Conservation (phyloP, 1,140 invertebrate species). For the Papilio polytes region DNA sequence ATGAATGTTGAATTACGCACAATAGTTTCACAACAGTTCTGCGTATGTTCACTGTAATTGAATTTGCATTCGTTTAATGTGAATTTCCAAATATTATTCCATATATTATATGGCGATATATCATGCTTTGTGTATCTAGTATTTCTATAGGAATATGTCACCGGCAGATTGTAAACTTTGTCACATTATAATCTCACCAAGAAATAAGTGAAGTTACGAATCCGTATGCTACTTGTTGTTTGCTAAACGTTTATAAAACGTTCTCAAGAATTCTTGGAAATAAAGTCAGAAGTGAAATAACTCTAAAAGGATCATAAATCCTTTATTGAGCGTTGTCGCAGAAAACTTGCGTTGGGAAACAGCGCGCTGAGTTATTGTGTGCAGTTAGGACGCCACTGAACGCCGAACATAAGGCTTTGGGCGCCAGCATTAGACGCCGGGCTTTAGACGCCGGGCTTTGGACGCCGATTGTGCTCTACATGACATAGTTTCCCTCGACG, state of each 20-base stretch:
- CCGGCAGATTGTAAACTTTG: neutral
- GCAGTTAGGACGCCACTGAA: neutral
- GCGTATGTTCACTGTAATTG: neutral
- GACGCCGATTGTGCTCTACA: neutral
- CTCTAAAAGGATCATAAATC: conserved; percentile 21
- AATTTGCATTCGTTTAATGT: neutral
- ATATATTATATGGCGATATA: neutral
- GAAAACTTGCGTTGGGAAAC: conserved; percentile 5
- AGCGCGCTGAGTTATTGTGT: conserved; percentile 21
- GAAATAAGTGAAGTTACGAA: no score
- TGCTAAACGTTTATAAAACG: neutral
- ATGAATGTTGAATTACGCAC: neutral
- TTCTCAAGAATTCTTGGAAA: neutral
- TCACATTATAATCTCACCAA: neutral
- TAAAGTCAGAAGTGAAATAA: conserved; percentile 10
- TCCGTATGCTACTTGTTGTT: no score
- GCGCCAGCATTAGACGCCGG: neutral
- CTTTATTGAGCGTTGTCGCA: conserved; percentile 28
- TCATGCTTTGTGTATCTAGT: neutral
- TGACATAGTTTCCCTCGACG: neutral
- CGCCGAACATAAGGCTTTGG: neutral
- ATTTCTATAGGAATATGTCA: neutral
- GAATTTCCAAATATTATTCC: neutral
- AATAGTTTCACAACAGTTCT: conserved; percentile 10
- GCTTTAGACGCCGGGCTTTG: neutral